phyloP scores from a whole-genome alignment of 1,140 invertebrate genomes.

The Phymastichus coffea region DNA sequence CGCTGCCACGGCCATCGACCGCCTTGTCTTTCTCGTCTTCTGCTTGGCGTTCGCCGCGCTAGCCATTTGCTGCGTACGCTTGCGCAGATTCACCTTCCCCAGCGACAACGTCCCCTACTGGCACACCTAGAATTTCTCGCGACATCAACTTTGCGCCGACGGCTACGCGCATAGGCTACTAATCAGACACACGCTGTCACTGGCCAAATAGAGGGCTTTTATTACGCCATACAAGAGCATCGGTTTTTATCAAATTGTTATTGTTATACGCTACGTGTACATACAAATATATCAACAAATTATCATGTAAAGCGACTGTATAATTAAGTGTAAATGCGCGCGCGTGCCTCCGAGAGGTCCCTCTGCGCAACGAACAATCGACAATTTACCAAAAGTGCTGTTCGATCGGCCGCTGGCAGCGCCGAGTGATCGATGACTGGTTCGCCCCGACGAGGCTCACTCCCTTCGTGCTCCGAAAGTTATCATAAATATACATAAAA shows the following conservation, averaged over 20 bases:
- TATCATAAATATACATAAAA: slow-evolving; percentile 50
- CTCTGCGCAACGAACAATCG: no score
- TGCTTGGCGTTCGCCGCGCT: slow-evolving; percentile 55
- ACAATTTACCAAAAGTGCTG: no score
- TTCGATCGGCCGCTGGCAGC: no score
- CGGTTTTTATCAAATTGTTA: slow-evolving; percentile 26
- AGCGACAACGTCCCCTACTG: slow-evolving; percentile 25
- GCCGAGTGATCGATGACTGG: slow-evolving; percentile 24
- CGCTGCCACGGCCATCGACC: slow-evolving; percentile 62
- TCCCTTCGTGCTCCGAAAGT: no score
- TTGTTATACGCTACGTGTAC: slow-evolving; percentile 24
- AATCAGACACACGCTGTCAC: no score
- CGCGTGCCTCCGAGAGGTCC: no score
- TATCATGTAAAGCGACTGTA: slow-evolving; percentile 31
- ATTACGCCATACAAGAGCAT: slow-evolving; percentile 26
- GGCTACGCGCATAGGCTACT: no score
- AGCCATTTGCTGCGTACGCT: slow-evolving; percentile 50
- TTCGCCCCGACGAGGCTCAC: no score
- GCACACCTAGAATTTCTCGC: not conserved
- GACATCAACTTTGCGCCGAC: no score
- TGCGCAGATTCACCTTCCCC: slow-evolving; percentile 25
- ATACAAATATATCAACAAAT: slow-evolving; percentile 31
- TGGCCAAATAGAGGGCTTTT: slow-evolving; percentile 27
- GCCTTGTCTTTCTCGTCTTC: slow-evolving; percentile 60
- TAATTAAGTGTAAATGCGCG: no score